Evolutionary conservation across 2,113 vertebrate species (phyloP).

Genomic region (Ciconia boyciana): DNA sequence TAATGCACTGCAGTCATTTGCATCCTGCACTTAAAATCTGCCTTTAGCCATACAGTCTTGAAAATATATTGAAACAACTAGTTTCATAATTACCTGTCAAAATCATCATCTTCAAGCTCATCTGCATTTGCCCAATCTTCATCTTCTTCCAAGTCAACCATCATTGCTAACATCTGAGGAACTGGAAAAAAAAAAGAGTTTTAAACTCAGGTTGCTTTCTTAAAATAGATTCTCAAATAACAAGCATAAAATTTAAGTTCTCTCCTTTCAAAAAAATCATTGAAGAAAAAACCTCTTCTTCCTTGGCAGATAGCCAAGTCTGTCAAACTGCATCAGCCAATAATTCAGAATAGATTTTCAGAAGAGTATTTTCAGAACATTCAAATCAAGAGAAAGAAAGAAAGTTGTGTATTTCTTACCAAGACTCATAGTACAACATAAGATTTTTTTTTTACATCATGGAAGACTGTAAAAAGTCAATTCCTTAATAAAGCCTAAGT

Average conservation of each 20-base stretch:
- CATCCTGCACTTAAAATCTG: neutral
- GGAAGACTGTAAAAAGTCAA: neutral
- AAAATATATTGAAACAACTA: neutral
- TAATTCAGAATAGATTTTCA: neutral
- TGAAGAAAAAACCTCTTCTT: neutral
- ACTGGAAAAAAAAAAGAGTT: conserved; percentile 70
- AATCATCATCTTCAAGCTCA: conserved; percentile 95
- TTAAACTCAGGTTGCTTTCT: neutral
- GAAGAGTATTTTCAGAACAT: neutral
- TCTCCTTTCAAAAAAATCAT: neutral
- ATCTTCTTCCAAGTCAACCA: conserved; percentile 98
- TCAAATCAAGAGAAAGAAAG: neutral
- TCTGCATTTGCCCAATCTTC: conserved; percentile 97
- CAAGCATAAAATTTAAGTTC: neutral
- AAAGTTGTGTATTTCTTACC: neutral
- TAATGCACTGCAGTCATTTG: neutral
- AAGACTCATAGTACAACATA: neutral
- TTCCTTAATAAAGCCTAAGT: neutral
- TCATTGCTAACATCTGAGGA: conserved; percentile 97
- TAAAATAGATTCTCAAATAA: neutral
- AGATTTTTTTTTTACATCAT: neutral
- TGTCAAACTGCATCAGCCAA: neutral
- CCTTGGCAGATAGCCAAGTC: neutral
- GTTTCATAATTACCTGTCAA: conserved; percentile 85
- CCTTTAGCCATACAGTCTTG: neutral